A percentile compares a stretch with the other conserved stretches of the same genome.
Evolutionary conservation across 2,888 invertebrate genomes (phyloP).

Genomic region (Caenorhabditis uteleia): DNA sequence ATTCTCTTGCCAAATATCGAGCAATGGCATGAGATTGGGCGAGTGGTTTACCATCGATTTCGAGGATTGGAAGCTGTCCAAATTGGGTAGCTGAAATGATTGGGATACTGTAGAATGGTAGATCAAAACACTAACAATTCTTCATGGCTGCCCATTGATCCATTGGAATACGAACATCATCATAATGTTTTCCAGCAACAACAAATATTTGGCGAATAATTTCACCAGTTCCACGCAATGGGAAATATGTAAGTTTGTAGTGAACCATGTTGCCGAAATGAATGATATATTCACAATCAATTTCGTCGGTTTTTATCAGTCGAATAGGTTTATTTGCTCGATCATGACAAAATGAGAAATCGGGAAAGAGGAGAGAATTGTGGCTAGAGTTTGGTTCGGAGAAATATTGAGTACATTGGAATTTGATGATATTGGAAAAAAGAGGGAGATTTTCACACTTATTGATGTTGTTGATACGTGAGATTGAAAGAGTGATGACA

Average conservation of each 20-base stretch:
- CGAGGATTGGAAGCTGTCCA: constrained; percentile 42
- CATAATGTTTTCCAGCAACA: constrained; percentile 39
- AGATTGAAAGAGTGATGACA: no score
- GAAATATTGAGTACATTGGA: no score
- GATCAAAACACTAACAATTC: constrained; percentile 18
- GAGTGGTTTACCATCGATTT: constrained; percentile 39
- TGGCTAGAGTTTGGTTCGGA: no score
- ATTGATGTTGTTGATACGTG: no score
- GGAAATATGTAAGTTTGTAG: constrained; percentile 37
- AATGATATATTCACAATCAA: no score
- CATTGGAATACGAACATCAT: constrained; percentile 27
- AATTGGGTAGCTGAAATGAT: constrained; percentile 27
- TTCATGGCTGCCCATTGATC: constrained; percentile 43
- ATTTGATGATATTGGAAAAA: no score
- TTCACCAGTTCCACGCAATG: constrained; percentile 27
- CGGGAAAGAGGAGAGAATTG: no score
- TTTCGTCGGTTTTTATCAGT: no score
- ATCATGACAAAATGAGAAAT: no score
- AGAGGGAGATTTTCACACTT: no score
- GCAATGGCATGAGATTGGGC: constrained; percentile 42
- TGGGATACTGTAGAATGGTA: background rate
- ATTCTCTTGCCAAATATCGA: constrained; percentile 34
- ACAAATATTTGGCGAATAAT: constrained; percentile 37
- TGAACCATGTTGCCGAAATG: constrained; percentile 33
- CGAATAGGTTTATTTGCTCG: no score